phyloP scores from a whole-genome alignment of 2,888 invertebrate species.

The Hartigia nigra region DNA sequence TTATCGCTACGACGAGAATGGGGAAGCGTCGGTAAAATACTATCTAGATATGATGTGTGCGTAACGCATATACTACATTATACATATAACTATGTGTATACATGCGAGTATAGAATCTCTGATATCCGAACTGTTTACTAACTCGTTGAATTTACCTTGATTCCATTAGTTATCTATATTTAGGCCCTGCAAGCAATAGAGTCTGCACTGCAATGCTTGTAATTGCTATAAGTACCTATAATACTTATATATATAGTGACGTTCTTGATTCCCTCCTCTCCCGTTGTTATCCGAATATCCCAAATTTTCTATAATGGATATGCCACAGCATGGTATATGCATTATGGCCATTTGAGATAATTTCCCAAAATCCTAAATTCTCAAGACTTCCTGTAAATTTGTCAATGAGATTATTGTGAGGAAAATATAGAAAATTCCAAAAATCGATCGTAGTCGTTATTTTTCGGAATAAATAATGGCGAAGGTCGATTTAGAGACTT shows the following conservation, averaged over 20 bases:
- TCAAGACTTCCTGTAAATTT: too few relatives aligned
- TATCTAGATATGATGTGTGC: background rate
- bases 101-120: background rate
- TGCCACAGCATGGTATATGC: too few relatives aligned
- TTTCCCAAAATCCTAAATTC: too few relatives aligned
- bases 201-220: background rate
- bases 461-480: too few relatives aligned
- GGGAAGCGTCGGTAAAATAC: background rate
- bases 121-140: slow-evolving; percentile 32
- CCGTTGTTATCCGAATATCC: too few relatives aligned
- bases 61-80: background rate
- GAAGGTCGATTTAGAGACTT: too few relatives aligned
- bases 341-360: too few relatives aligned
- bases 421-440: too few relatives aligned
- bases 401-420: too few relatives aligned
- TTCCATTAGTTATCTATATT: slow-evolving; percentile 36
- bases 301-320: too few relatives aligned
- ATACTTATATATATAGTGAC: background rate
- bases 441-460: too few relatives aligned
- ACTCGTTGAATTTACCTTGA: slow-evolving; percentile 37
- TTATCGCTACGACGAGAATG: background rate
- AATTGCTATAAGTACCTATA: background rate
- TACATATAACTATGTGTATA: background rate
- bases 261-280: background rate
- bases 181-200: slow-evolving; percentile 13